Evolutionary conservation across 2,888 invertebrate genomes (phyloP).

Genomic region (Lithophane leautieri): DNA sequence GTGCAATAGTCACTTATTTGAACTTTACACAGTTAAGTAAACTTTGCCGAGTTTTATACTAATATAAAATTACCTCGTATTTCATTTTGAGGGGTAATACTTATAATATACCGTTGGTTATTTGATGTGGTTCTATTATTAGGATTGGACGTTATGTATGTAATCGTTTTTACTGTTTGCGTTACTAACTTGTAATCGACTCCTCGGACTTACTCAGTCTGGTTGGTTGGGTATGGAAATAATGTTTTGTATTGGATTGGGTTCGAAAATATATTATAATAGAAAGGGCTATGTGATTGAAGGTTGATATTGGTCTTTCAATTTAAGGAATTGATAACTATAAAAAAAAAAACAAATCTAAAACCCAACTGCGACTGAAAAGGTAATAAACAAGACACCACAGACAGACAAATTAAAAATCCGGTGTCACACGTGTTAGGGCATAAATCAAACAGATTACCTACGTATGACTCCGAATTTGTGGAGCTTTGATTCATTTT

Average conservation of each 20-base stretch:
- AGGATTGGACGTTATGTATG: constrained; percentile 45
- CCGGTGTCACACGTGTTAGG: no score
- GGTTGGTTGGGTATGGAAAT: constrained; percentile 39
- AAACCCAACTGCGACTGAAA: no score
- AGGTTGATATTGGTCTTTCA: not conserved
- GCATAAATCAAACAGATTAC: no score
- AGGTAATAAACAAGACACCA: no score
- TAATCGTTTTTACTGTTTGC: constrained; percentile 57
- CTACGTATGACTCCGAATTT: no score
- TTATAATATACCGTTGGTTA: no score
- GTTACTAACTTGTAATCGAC: constrained; percentile 52
- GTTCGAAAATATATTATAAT: not conserved
- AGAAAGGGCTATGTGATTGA: not conserved
- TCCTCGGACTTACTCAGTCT: constrained; percentile 11
- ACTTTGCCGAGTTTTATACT: not conserved
- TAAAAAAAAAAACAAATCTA: no score
- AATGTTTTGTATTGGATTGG: constrained; percentile 8
- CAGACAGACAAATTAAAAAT: no score
- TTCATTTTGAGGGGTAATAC: no score
- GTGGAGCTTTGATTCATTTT: not conserved
- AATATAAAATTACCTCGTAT: no score
- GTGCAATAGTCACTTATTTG: constrained; percentile 15
- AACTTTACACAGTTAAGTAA: not conserved
- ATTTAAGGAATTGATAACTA: no score
- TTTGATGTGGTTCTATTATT: constrained; percentile 47